These are phyloP conservation scores for Thereva unica DNA, from an alignment of 2,888 invertebrate genomes.

Conservation along the genomic window DNA sequence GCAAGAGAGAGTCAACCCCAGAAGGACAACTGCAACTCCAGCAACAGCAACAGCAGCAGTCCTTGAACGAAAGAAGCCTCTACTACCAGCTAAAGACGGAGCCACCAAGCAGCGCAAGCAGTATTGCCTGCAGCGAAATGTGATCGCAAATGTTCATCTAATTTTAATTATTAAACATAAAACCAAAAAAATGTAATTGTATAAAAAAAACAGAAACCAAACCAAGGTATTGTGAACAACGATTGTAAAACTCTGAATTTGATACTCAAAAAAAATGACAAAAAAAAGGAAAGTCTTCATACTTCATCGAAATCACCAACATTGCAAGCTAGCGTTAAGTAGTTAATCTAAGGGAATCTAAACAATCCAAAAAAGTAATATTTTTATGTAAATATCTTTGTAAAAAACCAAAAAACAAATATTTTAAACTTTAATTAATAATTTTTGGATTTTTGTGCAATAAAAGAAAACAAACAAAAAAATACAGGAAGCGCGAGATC, in stretches of 20 bases:
- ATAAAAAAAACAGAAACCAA: not conserved
- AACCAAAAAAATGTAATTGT: not conserved
- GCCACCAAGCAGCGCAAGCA: conserved; percentile 40
- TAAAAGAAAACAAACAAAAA: too few species aligned
- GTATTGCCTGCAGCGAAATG: conserved; percentile 40
- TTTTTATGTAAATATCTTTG: too few species aligned
- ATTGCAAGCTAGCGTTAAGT: too few species aligned
- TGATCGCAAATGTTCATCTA: conserved; percentile 32
- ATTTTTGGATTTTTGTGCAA: too few species aligned
- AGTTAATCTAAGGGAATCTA: too few species aligned
- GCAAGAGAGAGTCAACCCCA: conserved; percentile 32
- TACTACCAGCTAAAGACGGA: conserved; percentile 48
- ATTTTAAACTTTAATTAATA: too few species aligned
- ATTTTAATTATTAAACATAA: not conserved
- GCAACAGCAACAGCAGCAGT: conserved; percentile 36
- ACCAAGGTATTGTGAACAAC: conserved; percentile 1
- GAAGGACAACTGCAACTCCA: conserved; percentile 28
- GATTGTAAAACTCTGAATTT: not conserved
- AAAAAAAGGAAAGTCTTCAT: too few species aligned
- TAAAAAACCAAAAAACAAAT: too few species aligned
- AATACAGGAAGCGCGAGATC: too few species aligned
- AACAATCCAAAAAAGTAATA: too few species aligned
- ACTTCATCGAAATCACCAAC: too few species aligned
- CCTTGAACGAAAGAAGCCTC: conserved; percentile 31
- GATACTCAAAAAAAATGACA: too few species aligned